A percentile compares a stretch with the other conserved stretches of the same genome.
Conservation (phyloP, 1,140 invertebrate genomes). For the Ganaspis sp. region DNA sequence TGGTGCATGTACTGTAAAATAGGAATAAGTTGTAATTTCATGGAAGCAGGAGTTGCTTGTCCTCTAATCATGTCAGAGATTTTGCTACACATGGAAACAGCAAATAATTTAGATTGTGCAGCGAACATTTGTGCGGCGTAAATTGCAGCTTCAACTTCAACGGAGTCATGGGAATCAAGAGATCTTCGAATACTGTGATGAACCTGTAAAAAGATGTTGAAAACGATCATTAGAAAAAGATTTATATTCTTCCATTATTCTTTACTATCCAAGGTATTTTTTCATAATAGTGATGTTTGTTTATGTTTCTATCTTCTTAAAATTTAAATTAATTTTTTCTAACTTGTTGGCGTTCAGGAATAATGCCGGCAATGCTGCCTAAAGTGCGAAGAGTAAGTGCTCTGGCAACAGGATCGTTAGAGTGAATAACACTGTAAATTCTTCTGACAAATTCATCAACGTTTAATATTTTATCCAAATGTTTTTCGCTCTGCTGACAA, state of each 20-base stretch:
- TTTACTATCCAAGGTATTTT: no score
- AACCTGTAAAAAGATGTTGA: slow-evolving; percentile 79
- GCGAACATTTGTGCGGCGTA: slow-evolving; percentile 96
- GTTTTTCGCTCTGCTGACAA: slow-evolving; percentile 96
- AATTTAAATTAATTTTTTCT: no score
- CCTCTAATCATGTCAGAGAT: slow-evolving; percentile 96
- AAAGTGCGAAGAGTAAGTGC: slow-evolving; percentile 92
- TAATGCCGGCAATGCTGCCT: slow-evolving; percentile 93
- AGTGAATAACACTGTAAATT: slow-evolving; percentile 96
- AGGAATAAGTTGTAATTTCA: slow-evolving; percentile 93
- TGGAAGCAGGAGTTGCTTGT: slow-evolving; percentile 91
- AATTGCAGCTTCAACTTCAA: slow-evolving; percentile 97
- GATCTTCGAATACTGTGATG: slow-evolving; percentile 95
- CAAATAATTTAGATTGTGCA: slow-evolving; percentile 94
- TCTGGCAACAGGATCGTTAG: slow-evolving; percentile 96
- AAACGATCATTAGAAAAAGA: slow-evolving; percentile 17
- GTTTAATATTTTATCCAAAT: slow-evolving; percentile 97
- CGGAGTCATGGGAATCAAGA: slow-evolving; percentile 95
- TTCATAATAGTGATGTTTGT: no score
- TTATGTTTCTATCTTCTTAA: no score
- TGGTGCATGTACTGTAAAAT: slow-evolving; percentile 97
- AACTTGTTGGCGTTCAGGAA: slow-evolving; percentile 91
- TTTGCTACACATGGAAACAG: slow-evolving; percentile 97
- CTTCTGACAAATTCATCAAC: slow-evolving; percentile 96
- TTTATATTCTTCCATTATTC: no score